Evolutionary conservation across 2,797 vertebrate species (phyloP).

Genomic region (Sebastes cheni): DNA sequence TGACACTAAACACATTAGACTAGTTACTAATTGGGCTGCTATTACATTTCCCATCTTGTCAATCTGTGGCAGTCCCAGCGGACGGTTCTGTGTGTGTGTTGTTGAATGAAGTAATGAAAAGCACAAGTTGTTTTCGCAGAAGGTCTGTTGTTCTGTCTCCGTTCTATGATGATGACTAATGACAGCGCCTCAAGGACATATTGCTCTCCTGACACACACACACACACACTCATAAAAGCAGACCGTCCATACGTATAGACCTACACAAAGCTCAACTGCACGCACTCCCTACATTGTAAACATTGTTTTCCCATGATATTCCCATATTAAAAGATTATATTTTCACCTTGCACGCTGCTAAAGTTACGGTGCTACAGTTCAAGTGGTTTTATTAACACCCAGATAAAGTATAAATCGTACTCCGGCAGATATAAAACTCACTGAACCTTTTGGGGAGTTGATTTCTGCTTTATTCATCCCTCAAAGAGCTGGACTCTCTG

Average conservation of each 20-base stretch:
- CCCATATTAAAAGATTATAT: neutral
- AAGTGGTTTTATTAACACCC: neutral
- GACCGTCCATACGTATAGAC: neutral
- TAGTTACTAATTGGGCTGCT: slow-evolving; percentile 55
- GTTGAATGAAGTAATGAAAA: slow-evolving; percentile 67
- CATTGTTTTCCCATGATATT: slow-evolving; percentile 5
- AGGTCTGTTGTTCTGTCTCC: slow-evolving; percentile 52
- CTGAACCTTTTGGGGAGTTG: neutral
- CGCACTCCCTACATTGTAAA: neutral
- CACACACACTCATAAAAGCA: slow-evolving; percentile 13
- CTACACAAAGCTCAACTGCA: slow-evolving; percentile 2
- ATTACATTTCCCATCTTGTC: slow-evolving; percentile 58
- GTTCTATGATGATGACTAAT: slow-evolving; percentile 48
- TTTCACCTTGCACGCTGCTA: neutral
- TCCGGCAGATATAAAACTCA: neutral
- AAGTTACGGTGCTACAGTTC: neutral
- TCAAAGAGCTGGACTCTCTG: neutral
- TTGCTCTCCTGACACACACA: slow-evolving; percentile 14
- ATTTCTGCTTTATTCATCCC: neutral
- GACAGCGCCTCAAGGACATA: slow-evolving; percentile 39
- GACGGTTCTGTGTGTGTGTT: slow-evolving; percentile 21
- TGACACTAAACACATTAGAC: slow-evolving; percentile 67
- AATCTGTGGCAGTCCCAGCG: slow-evolving; percentile 25
- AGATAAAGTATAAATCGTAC: neutral
- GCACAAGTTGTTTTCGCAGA: slow-evolving; percentile 70